Base-by-base conservation (phyloP, 2,888 invertebrate species). In the Autographa pulchrina region DNA sequence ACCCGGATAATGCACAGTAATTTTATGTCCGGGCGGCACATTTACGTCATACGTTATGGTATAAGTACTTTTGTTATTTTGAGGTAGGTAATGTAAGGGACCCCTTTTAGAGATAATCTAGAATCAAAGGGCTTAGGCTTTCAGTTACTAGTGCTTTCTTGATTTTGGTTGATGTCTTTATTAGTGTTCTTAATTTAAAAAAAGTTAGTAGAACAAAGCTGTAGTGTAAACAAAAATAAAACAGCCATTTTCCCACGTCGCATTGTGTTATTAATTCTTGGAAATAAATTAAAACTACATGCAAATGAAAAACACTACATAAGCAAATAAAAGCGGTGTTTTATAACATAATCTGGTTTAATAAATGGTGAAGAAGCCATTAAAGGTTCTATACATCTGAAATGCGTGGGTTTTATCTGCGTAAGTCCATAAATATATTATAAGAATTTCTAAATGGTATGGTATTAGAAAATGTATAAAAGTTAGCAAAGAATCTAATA, bases 11-110 rank as follows among this genome's bases (percentile, higher is more conserved):
- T 61, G 66, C 63, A 65, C 32, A 69, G 71, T 63, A 80, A 74
- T 70, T 70, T 71, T 71, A 74, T 80, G 69, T 68, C 72, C 66
- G 62, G 32, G 32, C 60, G 61, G 65, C 67, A 68, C 64, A 16
- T 56, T 64, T 63, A 72, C 70, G 73, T 77, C 68, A 78, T 70
- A 71, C 62, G 25, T 64, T 63, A 72, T 68, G 73, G 72, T 66
- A 78, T 70, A 71, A 63, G 25, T 65, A 68, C 65, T 66, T 58
- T 20, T 65, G 18, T 35, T 41, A 11, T 14, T 41, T 41, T 11
- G 35, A 59, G 58, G 43, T 62, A 62, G 16, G 32, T 70, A 68
- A 75, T 68, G 14, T 43, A 14, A 43, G 43, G 16, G 41, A 41
- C 32, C 7, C 5, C 9, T 35, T 35, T 2, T 35, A 9, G 35